Percentiles rank a stretch among this genome's conserved stretches.
Evolutionary conservation across 2,113 vertebrate species (phyloP).

Genomic region (Gambusia holbrooki): DNA sequence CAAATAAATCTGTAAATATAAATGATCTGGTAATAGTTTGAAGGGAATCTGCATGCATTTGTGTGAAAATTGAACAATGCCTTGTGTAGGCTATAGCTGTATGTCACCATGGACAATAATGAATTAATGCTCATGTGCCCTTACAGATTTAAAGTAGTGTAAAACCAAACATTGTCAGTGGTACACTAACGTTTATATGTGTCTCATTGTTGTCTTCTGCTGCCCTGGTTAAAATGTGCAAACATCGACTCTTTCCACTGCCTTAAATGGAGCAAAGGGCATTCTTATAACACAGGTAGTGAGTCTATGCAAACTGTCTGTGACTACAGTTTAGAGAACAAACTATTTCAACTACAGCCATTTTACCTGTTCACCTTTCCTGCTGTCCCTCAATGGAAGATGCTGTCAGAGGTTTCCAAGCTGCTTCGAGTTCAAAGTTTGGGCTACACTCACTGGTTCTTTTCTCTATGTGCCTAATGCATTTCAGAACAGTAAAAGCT

Average conservation of each 20-base stretch:
- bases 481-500: slow-evolving; percentile 37
- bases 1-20: slow-evolving; percentile 28
- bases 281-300: slow-evolving; percentile 33
- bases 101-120: slow-evolving; percentile 32
- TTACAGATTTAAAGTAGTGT: neutral
- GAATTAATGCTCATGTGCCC: neutral
- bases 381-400: neutral
- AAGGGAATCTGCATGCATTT: slow-evolving; percentile 17
- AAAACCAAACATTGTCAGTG: neutral
- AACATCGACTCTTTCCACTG: slow-evolving; percentile 43
- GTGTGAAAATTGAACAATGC: slow-evolving; percentile 26
- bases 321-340: slow-evolving; percentile 11
- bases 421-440: slow-evolving; percentile 37
- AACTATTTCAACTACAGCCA: slow-evolving; percentile 11
- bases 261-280: slow-evolving; percentile 64
- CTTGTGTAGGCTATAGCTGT: slow-evolving; percentile 42
- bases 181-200: neutral
- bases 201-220: neutral
- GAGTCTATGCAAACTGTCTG: neutral
- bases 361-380: slow-evolving; percentile 30
- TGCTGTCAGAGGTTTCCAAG: slow-evolving; percentile 9
- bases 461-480: slow-evolving; percentile 67
- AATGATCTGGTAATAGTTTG: slow-evolving; percentile 27
- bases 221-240: slow-evolving; percentile 10
- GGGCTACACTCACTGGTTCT: slow-evolving; percentile 43